A percentile compares a stretch with the other conserved stretches of the same genome.
phyloP scores from a whole-genome alignment of 2,888 invertebrate species.

The Melipona bicolor region DNA sequence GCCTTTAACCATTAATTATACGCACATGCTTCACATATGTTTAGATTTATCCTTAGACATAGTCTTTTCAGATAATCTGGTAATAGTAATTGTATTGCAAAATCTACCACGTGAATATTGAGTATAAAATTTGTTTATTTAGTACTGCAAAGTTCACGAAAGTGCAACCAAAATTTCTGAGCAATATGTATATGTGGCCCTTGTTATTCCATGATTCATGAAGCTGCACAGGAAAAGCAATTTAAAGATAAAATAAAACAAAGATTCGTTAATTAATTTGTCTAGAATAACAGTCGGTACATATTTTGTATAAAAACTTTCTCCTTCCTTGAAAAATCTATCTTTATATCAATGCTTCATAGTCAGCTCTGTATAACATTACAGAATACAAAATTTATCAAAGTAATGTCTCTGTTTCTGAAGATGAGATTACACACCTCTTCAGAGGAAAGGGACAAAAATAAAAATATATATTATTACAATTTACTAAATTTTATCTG shows the following conservation, averaged over 20 bases:
- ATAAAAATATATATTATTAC: constrained; percentile 56
- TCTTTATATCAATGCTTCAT: constrained; percentile 53
- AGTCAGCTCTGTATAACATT: constrained; percentile 61
- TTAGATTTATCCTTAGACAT: constrained; percentile 56
- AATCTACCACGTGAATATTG: constrained; percentile 69
- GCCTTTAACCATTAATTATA: constrained; percentile 69
- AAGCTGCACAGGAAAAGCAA: constrained; percentile 61
- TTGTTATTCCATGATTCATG: constrained; percentile 45
- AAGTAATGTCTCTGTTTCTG: constrained; percentile 55
- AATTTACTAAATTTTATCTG: constrained; percentile 50
- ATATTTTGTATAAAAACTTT: constrained; percentile 60
- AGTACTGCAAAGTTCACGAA: constrained; percentile 55
- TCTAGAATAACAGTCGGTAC: constrained; percentile 53
- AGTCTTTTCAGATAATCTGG: constrained; percentile 61
- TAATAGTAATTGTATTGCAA: constrained; percentile 72
- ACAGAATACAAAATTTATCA: constrained; percentile 62
- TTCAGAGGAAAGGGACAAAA: constrained; percentile 52
- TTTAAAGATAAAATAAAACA: constrained; percentile 26
- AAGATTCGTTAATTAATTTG: constrained; percentile 29
- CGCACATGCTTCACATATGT: constrained; percentile 66
- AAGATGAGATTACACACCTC: constrained; percentile 41
- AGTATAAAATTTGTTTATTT: constrained; percentile 68
- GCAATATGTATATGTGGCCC: constrained; percentile 51
- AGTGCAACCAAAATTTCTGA: constrained; percentile 57
- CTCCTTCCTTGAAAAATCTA: constrained; percentile 56